Evolutionary conservation across 1,140 invertebrate species (phyloP), one percentile per base, ranked within the genome.

Genomic region (Centruroides vittatus): DNA sequence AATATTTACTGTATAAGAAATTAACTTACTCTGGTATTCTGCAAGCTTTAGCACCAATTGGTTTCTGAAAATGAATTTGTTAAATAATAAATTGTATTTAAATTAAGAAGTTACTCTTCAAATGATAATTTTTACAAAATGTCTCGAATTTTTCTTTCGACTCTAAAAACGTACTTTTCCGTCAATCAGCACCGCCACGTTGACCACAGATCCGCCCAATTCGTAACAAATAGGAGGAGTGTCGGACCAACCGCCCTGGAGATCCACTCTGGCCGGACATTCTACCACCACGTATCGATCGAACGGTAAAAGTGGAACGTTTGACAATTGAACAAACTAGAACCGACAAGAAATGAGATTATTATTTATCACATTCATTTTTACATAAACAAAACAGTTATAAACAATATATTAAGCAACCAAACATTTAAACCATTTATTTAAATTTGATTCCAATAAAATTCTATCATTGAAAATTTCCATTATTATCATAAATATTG

Each of bases 161-260:
- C 23, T 23, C 23, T 23, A 23, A 23, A 23, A 23, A 23, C 23
- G 2, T 23, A 65, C 61, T 34, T 62, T 62, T 47, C 71, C 74
- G 64, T 77, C 72, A 48, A 78, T 65, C 23, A 71, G 64, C 7
- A 67, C 36, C 54, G 65, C 67, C 12, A 67, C 51, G 53, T 67
- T 67, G 10, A 67, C 72, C 9, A 80, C 79, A 57, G 74, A 73
- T 7, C 79, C 79, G 6, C 78, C 79, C 60, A 76, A 70, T 70
- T 80, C 78, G 67, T 79, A 80, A 13, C 77, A 78, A 48, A 80
- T 79, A 3, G 79, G 79, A 11, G 79, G 78, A 3, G 79, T 80
- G 67, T 80, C 79, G 23, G 75, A 76, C 79, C 79, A 80, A 0
- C 78, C 79, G 3, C 79, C 79, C 12, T 75, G 70, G 6, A 80